A percentile compares a stretch with the other conserved stretches of the same genome.
These are phyloP conservation scores for Malurus cyaneus DNA, from an alignment of 2,113 vertebrate species.

Conservation along the genomic window DNA sequence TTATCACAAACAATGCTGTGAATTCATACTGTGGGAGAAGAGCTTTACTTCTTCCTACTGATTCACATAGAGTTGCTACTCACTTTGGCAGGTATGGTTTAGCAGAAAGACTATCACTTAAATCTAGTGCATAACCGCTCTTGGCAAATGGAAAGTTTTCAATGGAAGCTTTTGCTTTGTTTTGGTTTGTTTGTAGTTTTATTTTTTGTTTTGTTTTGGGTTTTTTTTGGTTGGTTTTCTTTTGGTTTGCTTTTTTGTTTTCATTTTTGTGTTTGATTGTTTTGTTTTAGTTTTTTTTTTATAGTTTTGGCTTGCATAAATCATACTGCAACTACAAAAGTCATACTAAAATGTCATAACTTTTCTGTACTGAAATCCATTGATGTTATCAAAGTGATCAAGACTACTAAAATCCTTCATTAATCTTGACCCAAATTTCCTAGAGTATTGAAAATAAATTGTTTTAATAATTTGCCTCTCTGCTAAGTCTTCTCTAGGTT, in stretches of 20 bases:
- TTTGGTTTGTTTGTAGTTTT: background rate
- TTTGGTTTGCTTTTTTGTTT: background rate
- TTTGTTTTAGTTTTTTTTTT: background rate
- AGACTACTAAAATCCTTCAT: conserved; percentile 1
- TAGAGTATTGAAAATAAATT: too few species aligned
- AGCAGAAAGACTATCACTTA: background rate
- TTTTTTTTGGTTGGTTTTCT: too few species aligned
- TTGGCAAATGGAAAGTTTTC: background rate
- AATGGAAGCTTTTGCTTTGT: background rate
- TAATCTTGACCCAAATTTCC: background rate
- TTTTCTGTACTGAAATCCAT: background rate
- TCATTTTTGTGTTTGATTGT: background rate
- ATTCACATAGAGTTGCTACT: background rate
- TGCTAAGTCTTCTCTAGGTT: background rate
- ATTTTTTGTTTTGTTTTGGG: background rate
- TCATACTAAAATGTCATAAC: conserved; percentile 2
- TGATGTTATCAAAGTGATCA: conserved; percentile 3
- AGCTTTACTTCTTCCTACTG: conserved; percentile 41
- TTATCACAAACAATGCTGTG: conserved; percentile 43
- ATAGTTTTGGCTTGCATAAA: background rate
- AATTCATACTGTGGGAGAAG: conserved; percentile 48
- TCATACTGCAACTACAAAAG: conserved; percentile 2
- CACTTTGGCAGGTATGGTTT: background rate
- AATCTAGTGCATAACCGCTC: background rate
- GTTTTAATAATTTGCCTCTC: background rate